Evolutionary conservation across 2,113 vertebrate species (phyloP).

Genomic region (Phaetusa simplex): DNA sequence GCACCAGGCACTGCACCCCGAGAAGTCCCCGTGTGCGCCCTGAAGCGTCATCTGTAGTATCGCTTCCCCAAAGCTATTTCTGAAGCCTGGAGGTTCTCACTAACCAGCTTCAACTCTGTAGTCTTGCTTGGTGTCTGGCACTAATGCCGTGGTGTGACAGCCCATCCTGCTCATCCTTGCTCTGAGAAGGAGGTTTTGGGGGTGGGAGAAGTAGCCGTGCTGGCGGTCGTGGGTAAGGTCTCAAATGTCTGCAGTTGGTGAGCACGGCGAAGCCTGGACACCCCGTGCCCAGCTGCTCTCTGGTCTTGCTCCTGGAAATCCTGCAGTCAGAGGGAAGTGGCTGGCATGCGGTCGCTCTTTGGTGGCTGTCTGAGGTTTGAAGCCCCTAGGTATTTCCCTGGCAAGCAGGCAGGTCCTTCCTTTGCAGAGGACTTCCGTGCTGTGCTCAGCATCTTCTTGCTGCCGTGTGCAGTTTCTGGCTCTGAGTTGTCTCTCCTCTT

Average conservation of each 20-base stretch:
- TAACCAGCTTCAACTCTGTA: neutral
- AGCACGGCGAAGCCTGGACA: fast-evolving
- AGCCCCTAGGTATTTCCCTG: neutral
- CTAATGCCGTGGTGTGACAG: fast-evolving
- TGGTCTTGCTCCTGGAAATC: neutral
- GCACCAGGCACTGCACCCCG: fast-evolving
- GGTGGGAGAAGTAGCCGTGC: neutral
- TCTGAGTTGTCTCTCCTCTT: neutral
- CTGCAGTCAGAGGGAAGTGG: neutral
- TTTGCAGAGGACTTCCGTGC: neutral
- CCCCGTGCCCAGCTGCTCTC: fast-evolving
- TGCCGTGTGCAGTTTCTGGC: neutral
- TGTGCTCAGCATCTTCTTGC: neutral
- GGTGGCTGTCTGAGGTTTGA: neutral
- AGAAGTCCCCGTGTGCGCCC: neutral
- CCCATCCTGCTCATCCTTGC: neutral
- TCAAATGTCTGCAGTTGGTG: fast-evolving
- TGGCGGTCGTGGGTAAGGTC: fast-evolving
- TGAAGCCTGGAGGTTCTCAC: neutral
- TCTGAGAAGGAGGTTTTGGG: fast-evolving
- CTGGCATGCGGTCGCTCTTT: neutral
- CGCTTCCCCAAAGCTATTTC: conserved; percentile 53
- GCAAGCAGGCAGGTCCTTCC: neutral
- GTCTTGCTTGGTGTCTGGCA: fast-evolving
- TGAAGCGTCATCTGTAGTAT: neutral